Conservation (phyloP, 2,888 invertebrate species). For the Chloromyia formosa region DNA sequence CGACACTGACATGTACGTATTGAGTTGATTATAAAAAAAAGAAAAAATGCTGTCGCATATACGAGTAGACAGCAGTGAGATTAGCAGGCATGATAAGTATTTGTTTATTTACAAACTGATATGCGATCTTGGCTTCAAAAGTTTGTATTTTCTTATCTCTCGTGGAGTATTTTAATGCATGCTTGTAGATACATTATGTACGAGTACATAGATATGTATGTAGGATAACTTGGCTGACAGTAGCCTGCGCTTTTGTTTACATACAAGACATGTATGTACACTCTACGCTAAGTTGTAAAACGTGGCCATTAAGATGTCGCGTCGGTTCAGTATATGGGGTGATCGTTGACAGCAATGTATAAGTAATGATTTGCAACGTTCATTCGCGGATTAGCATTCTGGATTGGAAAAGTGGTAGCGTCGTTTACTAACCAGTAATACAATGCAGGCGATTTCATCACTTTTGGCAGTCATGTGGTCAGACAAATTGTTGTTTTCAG, state of each 20-base stretch:
- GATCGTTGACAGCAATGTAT: conserved; percentile 7
- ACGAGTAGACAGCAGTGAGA: too few relatives aligned
- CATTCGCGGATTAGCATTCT: conserved; percentile 3
- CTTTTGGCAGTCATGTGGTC: not conserved
- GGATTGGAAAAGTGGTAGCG: conserved; percentile 14
- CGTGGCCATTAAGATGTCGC: conserved; percentile 7
- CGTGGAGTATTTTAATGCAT: too few relatives aligned
- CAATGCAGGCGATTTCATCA: not conserved
- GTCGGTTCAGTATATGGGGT: not conserved
- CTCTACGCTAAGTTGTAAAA: conserved; percentile 7
- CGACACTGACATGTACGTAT: not conserved
- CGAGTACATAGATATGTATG: too few relatives aligned
- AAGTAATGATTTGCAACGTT: conserved; percentile 8
- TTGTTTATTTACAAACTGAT: too few relatives aligned
- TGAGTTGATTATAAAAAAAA: not conserved
- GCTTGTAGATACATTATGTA: too few relatives aligned
- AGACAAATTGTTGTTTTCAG: not conserved
- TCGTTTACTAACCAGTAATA: not conserved
- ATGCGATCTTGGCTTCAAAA: too few relatives aligned
- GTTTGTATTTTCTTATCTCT: too few relatives aligned
- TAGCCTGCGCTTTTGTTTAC: not conserved
- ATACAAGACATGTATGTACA: not conserved
- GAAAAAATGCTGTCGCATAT: too few relatives aligned
- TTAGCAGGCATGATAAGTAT: too few relatives aligned
- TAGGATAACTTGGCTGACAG: not conserved